phyloP scores from a whole-genome alignment of 2,113 vertebrate species.

The Myotis lucifugus region DNA sequence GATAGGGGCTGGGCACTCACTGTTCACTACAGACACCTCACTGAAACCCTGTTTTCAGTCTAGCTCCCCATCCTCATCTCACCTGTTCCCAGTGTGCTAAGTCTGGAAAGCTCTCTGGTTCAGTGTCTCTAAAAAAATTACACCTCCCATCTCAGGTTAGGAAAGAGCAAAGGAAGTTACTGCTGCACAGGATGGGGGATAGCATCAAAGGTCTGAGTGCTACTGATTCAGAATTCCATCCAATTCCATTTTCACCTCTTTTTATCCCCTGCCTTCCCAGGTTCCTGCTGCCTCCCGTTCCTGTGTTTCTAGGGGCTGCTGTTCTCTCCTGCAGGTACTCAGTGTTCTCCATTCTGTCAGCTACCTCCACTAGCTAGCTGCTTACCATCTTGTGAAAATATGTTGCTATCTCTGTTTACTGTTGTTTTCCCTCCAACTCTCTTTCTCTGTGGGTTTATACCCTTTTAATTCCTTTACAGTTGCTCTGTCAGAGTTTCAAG shows the following conservation, averaged over 20 bases:
- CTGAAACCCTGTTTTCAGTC: background rate
- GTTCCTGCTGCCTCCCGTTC: background rate
- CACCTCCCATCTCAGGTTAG: background rate
- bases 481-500: background rate
- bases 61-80: background rate
- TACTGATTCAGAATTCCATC: background rate
- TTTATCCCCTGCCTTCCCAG: background rate
- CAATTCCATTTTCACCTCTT: background rate
- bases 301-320: background rate
- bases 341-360: background rate
- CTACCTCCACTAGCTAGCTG: background rate
- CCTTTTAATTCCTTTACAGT: background rate
- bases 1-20: background rate
- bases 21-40: background rate
- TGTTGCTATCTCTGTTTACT: background rate
- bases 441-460: background rate
- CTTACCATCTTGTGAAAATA: constrained; percentile 1
- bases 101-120: background rate
- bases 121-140: background rate
- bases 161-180: background rate
- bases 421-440: background rate
- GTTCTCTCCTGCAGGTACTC: background rate
- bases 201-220: background rate
- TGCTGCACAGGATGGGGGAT: background rate
- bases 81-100: background rate